Base-by-base conservation (phyloP, 2,888 invertebrate genomes). In the Microctonus aethiopoides region DNA sequence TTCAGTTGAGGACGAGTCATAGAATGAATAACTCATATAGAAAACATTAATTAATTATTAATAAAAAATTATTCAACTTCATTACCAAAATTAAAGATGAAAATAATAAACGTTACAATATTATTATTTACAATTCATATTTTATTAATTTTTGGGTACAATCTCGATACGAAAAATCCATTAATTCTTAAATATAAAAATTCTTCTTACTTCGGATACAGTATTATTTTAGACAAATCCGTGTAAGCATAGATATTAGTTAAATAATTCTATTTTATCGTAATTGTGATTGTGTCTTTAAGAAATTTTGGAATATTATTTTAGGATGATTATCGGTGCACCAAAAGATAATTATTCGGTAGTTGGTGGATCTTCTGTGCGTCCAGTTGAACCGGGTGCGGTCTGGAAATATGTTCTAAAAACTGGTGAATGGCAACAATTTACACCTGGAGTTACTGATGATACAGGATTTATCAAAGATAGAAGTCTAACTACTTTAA, bases 291-390 rank as follows among this genome's bases (percentile, higher is more conserved):
- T 1, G 9, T 13, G 24, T 6, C 52, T 61, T 2, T 46, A 68
- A 67, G 26, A 51, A 13, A 67, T 75, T 6, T 76, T 78, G 76
- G 75, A 66, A 29, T 51, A 57, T 34, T 52, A 22, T 61, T 67
- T 16, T 36, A 90, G 90, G 83, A 64, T 90, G 26, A 78, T 90
- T 39, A 83, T 89, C 72, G 89, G 89, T 41, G 89, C 89, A n/a
- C 90, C 90, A 2, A 87, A 87, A 67, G 89, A 88, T 10, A 89
- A 89, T 78, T 89, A 88, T 6, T 84, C 87, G 0, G 76, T 85
- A 56, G 26, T 9, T 7, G 32, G 56, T 26, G 54, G 22, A 67
- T 52, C 51, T 46, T 26, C 7, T 32, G 79, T 82, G 76, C 82
- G 20, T 52, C 77, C 88, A 2, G 81, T 83, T 57, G 88, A 90